A percentile compares a stretch with the other conserved stretches of the same genome.
Conservation (phyloP, 2,797 vertebrate genomes). For the Parauchenoglanis ngamensis region DNA sequence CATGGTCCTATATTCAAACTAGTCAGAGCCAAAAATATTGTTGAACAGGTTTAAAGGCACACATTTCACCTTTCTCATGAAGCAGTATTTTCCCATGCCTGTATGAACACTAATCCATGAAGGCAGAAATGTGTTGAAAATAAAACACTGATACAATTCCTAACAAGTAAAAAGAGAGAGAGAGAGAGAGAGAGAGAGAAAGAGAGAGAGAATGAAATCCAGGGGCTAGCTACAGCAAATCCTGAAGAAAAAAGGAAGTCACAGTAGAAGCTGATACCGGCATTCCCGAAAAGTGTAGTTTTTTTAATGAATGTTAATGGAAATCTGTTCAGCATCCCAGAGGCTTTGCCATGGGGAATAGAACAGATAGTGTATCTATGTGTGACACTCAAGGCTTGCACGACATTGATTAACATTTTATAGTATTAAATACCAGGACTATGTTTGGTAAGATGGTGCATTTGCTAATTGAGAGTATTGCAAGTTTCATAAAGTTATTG, state of each 20-base stretch:
- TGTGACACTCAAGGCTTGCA: constrained; percentile 27
- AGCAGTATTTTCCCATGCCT: constrained; percentile 40
- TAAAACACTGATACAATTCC: constrained; percentile 5
- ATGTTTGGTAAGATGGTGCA: constrained; percentile 18
- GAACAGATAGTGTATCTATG: neutral
- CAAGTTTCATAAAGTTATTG: constrained; percentile 38
- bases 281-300: constrained; percentile 19
- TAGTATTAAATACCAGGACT: constrained; percentile 13
- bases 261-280: neutral
- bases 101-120: constrained; percentile 29
- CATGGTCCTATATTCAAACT: constrained; percentile 5
- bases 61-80: constrained; percentile 37
- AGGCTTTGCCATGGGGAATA: constrained; percentile 25
- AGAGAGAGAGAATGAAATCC: neutral
- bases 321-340: constrained; percentile 44
- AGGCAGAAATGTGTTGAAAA: constrained; percentile 24
- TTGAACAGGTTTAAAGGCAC: constrained; percentile 14
- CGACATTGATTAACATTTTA: constrained; percentile 18
- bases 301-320: constrained; percentile 42
- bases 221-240: neutral
- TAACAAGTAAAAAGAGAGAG: neutral
- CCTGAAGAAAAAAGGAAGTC: neutral
- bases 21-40: constrained; percentile 6
- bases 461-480: constrained; percentile 15
- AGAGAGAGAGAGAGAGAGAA: neutral